Base-by-base conservation (phyloP, 2,888 invertebrate species). In the Diogma glabrata region DNA sequence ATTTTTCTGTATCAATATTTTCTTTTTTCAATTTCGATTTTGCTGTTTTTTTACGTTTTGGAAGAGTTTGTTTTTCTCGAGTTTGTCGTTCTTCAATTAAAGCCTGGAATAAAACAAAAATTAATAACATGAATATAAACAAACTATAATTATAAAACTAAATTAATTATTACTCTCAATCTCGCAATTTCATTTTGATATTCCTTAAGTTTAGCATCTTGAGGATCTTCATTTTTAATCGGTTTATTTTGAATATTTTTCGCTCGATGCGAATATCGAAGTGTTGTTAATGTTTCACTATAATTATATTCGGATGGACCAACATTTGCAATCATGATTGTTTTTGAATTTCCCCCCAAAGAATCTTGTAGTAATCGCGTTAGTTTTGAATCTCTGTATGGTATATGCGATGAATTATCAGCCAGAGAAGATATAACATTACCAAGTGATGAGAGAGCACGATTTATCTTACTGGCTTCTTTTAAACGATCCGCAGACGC, bases 171-270 rank as follows among this genome's bases (percentile, higher is more conserved):
- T 49, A 53, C 53, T 49, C 76, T 75, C 56, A 87, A 74, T 8
- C 89, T 75, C 61, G 85, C 84, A 65, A 96, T 94, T 74, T 95
- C 94, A 57, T 89, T 87, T 67, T 97, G 96, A 71, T 95, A 93
- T 67, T 96, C 91, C 63, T 95, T 78, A 51, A 95, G 73, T 64
- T 97, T 80, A 19, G 97, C 96, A 71, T 99, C 97, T 71, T 99
- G 97, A 30, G 97, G 96, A 76, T 99, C 97, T 70, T 99, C 97
- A 72, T 99, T 99, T 64, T 97, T 91, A 58, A 91, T 84, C 17
- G 99, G 97, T 70, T 93, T 91, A 73, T 99, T 99, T 76, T 96
- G 95, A 61, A 99, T 99, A 59, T 93, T 93, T 75, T 99, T 99
- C 12, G 99, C 99, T 45, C 97, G 76, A 67, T 91, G 93, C 3